phyloP scores from a whole-genome alignment of 2,797 vertebrate genomes.

The Melanogrammus aeglefinus region DNA sequence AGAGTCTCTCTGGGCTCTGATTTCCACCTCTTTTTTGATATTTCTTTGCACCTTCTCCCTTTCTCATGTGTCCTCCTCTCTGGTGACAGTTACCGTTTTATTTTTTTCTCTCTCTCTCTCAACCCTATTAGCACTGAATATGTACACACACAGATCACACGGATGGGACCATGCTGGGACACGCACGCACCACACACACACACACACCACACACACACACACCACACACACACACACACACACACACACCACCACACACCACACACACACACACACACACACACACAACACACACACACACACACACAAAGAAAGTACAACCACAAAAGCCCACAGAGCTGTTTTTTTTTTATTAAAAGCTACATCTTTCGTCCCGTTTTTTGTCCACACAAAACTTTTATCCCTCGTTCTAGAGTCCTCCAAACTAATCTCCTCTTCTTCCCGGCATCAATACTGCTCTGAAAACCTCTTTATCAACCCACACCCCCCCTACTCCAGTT shows the following conservation, averaged over 20 bases:
- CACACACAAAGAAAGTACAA: background rate
- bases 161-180: too few relatives aligned
- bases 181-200: too few relatives aligned
- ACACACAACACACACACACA: background rate
- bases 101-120: background rate
- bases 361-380: background rate
- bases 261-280: background rate
- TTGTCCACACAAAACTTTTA: background rate
- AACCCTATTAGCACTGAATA: too few relatives aligned
- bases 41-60: background rate
- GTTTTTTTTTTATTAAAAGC: background rate
- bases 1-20: background rate
- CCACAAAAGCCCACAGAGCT: background rate
- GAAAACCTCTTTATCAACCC: background rate
- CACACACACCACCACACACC: background rate
- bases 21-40: background rate
- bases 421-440: constrained; percentile 4
- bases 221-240: background rate
- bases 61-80: background rate
- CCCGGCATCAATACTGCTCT: background rate
- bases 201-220: background rate
- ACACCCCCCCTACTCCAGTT: constrained; percentile 1
- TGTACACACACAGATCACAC: too few relatives aligned
- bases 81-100: background rate
- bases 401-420: constrained; percentile 27